Percentiles rank a stretch among this genome's conserved stretches.
These are phyloP conservation scores for Bombus polaris DNA, from an alignment of 1,140 invertebrate species.

Conservation along the genomic window DNA sequence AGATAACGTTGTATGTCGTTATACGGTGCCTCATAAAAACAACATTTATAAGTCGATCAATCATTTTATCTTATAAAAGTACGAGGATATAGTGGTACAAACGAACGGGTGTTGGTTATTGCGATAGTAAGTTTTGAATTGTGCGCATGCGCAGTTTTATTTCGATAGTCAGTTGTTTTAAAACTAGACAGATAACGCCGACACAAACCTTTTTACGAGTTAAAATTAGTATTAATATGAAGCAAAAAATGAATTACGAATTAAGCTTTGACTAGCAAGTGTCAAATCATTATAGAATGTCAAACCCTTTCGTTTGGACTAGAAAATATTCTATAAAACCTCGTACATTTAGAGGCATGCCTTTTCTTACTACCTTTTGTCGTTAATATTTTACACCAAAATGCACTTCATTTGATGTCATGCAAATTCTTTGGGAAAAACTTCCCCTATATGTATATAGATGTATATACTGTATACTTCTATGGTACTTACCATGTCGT, in stretches of 20 bases:
- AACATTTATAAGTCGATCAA: conserved; percentile 44
- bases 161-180: not conserved
- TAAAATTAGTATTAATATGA: not conserved
- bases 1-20: conserved; percentile 45
- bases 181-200: not conserved
- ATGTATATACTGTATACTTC: conserved; percentile 73
- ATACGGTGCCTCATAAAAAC: conserved; percentile 57
- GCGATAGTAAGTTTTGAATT: not conserved
- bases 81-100: conserved; percentile 27
- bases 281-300: not conserved
- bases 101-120: conserved; percentile 10
- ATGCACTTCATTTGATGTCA: conserved; percentile 57
- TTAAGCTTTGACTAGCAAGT: not conserved
- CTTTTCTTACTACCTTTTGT: conserved; percentile 58
- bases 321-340: conserved; percentile 28
- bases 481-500: conserved; percentile 53
- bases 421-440: conserved; percentile 43
- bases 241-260: no score
- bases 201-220: not conserved
- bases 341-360: conserved; percentile 61
- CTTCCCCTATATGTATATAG: conserved; percentile 66
- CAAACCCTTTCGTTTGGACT: conserved; percentile 33
- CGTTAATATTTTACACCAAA: conserved; percentile 55
- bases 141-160: not conserved
- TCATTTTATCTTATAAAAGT: conserved; percentile 51